These are phyloP conservation scores for Menidia menidia DNA, from an alignment of 2,797 vertebrate species.

Conservation along the genomic window DNA sequence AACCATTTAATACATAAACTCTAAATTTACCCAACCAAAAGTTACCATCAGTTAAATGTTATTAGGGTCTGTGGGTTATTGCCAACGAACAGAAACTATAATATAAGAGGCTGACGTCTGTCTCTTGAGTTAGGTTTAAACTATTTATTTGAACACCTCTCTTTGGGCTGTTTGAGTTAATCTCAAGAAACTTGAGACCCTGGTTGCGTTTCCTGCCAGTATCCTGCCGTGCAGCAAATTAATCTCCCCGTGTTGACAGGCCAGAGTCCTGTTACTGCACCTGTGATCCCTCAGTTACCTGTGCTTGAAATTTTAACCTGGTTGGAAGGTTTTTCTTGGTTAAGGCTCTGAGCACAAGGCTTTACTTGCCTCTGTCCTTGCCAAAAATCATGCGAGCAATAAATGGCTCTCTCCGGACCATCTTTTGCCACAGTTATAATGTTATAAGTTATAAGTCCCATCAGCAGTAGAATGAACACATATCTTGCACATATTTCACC, in stretches of 20 bases:
- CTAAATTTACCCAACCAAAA: too few species aligned
- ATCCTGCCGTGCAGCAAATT: conserved; percentile 17
- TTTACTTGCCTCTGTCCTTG: conserved; percentile 59
- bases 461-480: too few species aligned
- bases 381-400: too few species aligned
- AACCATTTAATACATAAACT: too few species aligned
- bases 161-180: conserved; percentile 4
- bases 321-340: conserved; percentile 42
- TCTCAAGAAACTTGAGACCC: conserved; percentile 39
- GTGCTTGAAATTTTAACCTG: conserved; percentile 80
- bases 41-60: neutral
- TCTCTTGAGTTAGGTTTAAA: conserved; percentile 11
- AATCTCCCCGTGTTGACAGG: conserved; percentile 37
- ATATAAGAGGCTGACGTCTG: conserved; percentile 3
- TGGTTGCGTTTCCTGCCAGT: conserved; percentile 47
- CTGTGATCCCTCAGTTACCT: conserved; percentile 45
- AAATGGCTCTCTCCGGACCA: conserved; percentile 7
- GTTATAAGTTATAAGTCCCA: too few species aligned
- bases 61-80: neutral
- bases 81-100: conserved; percentile 6
- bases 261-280: conserved; percentile 59
- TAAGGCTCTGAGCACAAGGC: conserved; percentile 44
- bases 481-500: too few species aligned
- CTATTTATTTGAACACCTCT: conserved; percentile 8
- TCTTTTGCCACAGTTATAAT: conserved; percentile 12